phyloP scores from a whole-genome alignment of 2,888 invertebrate genomes.

The Euspilapteryx auroguttella region DNA sequence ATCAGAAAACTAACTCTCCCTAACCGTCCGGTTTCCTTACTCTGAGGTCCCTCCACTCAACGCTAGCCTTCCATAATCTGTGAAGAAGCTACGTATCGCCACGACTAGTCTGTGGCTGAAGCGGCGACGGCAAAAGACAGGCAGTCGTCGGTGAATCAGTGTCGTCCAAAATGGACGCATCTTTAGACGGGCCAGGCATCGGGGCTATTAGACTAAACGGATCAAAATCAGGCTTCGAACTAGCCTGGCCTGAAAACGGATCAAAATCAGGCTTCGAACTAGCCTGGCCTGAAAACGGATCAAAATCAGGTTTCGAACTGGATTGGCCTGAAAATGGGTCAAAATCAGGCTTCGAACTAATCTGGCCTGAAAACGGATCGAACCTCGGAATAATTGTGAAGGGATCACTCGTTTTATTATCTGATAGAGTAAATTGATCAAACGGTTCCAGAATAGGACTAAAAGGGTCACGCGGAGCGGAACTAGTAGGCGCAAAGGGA shows the following conservation, averaged over 20 bases:
- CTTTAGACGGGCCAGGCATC: slow-evolving; percentile 11
- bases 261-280: no score
- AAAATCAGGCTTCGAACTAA: no score
- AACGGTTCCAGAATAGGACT: slow-evolving; percentile 24
- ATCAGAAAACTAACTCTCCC: no score
- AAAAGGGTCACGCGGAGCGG: slow-evolving; percentile 9
- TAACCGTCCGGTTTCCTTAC: not conserved
- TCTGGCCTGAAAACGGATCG: slow-evolving; percentile 7
- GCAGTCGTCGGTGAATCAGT: slow-evolving; percentile 40
- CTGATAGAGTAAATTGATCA: slow-evolving; percentile 32
- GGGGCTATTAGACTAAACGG: no score
- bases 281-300: no score
- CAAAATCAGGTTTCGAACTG: no score
- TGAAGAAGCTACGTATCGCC: slow-evolving; percentile 11
- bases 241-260: no score
- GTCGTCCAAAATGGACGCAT: slow-evolving; percentile 34
- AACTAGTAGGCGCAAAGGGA: slow-evolving; percentile 11
- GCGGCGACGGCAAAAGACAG: slow-evolving; percentile 58
- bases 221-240: no score
- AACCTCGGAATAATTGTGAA: slow-evolving; percentile 9
- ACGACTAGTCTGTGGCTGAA: slow-evolving; percentile 47
- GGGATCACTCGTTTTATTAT: slow-evolving; percentile 16
- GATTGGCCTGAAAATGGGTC: no score
- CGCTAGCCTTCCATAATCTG: not conserved
- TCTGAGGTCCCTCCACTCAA: not conserved